Base-by-base conservation (phyloP, 2,797 vertebrate species). In the Sebastes glaucus region DNA sequence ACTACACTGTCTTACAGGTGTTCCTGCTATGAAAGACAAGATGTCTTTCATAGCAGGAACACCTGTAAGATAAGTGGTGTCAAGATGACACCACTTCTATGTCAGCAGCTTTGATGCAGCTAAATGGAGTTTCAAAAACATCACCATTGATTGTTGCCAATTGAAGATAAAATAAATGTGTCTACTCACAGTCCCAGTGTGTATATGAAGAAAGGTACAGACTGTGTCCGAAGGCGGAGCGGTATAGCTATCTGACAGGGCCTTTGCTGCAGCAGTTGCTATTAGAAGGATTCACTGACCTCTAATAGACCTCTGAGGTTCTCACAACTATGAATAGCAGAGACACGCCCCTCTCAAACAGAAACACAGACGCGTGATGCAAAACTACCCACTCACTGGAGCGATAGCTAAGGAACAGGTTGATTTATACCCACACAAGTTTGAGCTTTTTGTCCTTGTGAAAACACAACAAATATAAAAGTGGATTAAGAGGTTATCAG, bases 261-360 rank as follows among this genome's bases (percentile, higher is more conserved):
- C 81, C 70, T 49, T 46, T 56, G 74, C 80, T 78, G 81, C 72
- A 52, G 82, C 82, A 75, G 88, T 86, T 83, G 83, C 90, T 92
- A 88, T 87, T 85, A 91, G 90, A 80, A 85, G 82, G 84, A 84
- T 77, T 85, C 67, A 62, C 82, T 93, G 89, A 94, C 94, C 94
- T 93, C 90, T 88, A 93, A 92, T 93, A 93, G 88, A 91, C 89
- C 88, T 93, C 87, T 25, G 82, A 79, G 79, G 80, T 90, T 89
- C 82, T 91, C 84, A 84, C 82, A 74, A 92, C 94, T 96, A 96
- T 95, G 93, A 96, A 96, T 95, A 96, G 95, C 87, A 90, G 78
- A 84, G 73, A 87, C 84, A 90, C 91, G 82, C 93, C 92, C 90
- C 92, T 77, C 74, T 66, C 79, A 85, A 90, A 92, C 87, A 93